Percentiles rank a stretch among this genome's conserved stretches.
Evolutionary conservation across 1,140 invertebrate genomes (phyloP).

Genomic region (Charaxes varanes): DNA sequence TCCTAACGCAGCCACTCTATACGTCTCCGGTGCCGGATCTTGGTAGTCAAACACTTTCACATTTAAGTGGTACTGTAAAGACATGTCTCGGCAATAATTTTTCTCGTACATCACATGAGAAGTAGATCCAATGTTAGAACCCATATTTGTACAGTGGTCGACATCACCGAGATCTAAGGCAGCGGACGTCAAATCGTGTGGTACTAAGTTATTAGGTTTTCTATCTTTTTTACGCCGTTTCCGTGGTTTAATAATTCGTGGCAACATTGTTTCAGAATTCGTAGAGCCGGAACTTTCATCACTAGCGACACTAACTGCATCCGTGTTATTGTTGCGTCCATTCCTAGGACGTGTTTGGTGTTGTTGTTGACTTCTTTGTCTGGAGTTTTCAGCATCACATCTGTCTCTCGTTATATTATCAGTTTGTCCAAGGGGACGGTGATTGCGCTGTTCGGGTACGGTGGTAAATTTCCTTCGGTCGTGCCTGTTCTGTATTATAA

Average conservation of each 20-base stretch:
- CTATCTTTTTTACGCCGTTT: conserved; percentile 92
- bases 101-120: conserved; percentile 59
- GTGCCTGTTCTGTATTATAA: conserved; percentile 80
- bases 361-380: conserved; percentile 53
- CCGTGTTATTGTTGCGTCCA: conserved; percentile 73
- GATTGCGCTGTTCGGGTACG: conserved; percentile 51
- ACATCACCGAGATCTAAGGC: conserved; percentile 48
- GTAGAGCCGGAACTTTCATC: conserved; percentile 83
- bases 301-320: conserved; percentile 82
- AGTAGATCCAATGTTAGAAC: conserved; percentile 34
- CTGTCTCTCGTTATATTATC: conserved; percentile 43
- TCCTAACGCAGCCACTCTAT: conserved; percentile 58
- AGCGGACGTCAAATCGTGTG: conserved; percentile 53
- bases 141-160: conserved; percentile 51
- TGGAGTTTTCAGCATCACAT: conserved; percentile 47
- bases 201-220: conserved; percentile 76
- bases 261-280: conserved; percentile 85
- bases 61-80: conserved; percentile 57
- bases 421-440: conserved; percentile 42
- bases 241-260: conserved; percentile 90
- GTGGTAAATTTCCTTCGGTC: conserved; percentile 56
- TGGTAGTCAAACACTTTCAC: conserved; percentile 60
- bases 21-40: conserved; percentile 51
- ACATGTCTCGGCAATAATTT: conserved; percentile 56
- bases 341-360: conserved; percentile 48